Evolutionary conservation across 2,113 vertebrate species (phyloP).

Genomic region (Lathamus discolor): DNA sequence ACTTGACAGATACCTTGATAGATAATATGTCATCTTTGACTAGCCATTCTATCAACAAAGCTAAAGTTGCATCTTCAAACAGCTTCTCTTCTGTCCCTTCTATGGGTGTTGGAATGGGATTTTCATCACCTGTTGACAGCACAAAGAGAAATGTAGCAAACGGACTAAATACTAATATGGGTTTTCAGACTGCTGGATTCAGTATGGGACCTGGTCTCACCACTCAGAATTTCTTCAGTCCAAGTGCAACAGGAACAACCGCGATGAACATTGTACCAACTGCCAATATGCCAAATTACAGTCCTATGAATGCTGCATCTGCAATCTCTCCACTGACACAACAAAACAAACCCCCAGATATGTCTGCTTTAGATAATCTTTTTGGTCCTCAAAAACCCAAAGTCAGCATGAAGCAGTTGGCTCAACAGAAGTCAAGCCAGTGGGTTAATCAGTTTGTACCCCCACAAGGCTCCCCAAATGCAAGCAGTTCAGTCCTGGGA

Average conservation of each 20-base stretch:
- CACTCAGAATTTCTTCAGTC: conserved; percentile 80
- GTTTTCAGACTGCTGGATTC: conserved; percentile 84
- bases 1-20: conserved; percentile 92
- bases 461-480: conserved; percentile 74
- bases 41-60: conserved; percentile 77
- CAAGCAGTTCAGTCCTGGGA: conserved; percentile 73
- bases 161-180: conserved; percentile 82
- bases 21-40: conserved; percentile 89
- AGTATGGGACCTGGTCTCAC: conserved; percentile 76
- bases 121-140: conserved; percentile 73
- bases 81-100: conserved; percentile 77
- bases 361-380: conserved; percentile 92
- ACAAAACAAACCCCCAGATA: conserved; percentile 79
- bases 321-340: conserved; percentile 65
- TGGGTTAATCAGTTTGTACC: conserved; percentile 90
- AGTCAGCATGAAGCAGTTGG: conserved; percentile 93
- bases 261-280: conserved; percentile 78
- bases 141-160: conserved; percentile 82
- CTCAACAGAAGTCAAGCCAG: conserved; percentile 82
- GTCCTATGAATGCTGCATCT: conserved; percentile 69
- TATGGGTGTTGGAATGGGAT: conserved; percentile 75
- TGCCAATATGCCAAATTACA: conserved; percentile 84
- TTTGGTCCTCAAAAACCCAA: conserved; percentile 92
- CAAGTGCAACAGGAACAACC: conserved; percentile 50
- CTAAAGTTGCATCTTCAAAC: conserved; percentile 76